A percentile compares a stretch with the other conserved stretches of the same genome.
Conservation (phyloP, 2,797 vertebrate species). For the Poliocrania exsul region DNA sequence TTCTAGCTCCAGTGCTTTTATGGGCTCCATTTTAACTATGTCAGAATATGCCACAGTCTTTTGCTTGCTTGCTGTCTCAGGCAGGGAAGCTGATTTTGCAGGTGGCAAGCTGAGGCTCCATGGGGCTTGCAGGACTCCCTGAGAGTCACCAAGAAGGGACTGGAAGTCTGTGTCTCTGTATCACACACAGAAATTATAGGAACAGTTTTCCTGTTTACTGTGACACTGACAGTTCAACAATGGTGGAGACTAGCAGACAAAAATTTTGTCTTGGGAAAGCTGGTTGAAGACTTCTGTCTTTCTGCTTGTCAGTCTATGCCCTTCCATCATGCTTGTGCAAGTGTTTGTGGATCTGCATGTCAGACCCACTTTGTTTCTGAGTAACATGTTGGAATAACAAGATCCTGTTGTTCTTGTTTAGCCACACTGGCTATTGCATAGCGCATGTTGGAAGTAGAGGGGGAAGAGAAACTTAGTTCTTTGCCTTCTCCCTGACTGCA, state of each 20-base stretch:
- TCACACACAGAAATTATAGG: not conserved
- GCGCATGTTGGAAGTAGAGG: not conserved
- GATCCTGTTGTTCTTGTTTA: not conserved
- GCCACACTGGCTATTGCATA: not conserved
- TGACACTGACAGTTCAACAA: not conserved
- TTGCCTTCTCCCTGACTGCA: not conserved
- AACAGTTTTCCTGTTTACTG: not conserved
- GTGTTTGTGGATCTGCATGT: not conserved
- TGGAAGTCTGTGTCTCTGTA: not conserved
- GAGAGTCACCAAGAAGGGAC: not conserved
- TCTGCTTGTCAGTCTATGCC: not conserved
- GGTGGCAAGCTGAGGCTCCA: not conserved
- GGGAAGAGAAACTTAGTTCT: not conserved
- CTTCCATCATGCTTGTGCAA: too few relatives aligned
- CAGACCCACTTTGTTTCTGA: not conserved
- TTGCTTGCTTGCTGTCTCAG: not conserved
- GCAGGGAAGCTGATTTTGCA: not conserved
- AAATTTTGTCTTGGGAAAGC: not conserved
- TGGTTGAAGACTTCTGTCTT: not conserved
- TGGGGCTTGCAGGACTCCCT: not conserved
- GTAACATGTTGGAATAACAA: not conserved
- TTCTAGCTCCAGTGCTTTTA: not conserved
- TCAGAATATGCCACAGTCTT: not conserved
- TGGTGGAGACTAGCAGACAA: not conserved
- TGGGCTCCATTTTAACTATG: not conserved